phyloP scores from a whole-genome alignment of 2,113 vertebrate species.

The Aptenodytes forsteri region DNA sequence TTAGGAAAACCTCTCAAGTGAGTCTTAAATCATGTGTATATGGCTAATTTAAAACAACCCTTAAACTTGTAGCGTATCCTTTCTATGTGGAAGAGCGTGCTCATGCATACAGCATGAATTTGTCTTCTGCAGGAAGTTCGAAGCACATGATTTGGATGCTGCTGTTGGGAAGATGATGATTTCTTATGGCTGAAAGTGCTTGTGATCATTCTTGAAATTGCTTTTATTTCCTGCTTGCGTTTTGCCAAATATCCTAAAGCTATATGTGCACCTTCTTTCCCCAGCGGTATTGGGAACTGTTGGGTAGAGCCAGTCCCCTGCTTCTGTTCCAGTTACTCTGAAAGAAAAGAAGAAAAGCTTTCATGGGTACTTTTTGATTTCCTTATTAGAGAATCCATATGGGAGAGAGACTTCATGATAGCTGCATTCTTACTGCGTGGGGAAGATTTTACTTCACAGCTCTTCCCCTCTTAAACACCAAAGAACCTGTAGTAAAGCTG shows the following conservation, averaged over 20 bases:
- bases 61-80: background rate
- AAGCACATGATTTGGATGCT: background rate
- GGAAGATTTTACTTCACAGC: background rate
- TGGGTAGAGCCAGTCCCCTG: background rate
- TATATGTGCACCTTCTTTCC: background rate
- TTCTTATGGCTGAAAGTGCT: background rate
- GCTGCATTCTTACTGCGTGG: accelerated
- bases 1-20: background rate
- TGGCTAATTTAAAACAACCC: background rate
- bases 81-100: background rate
- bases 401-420: background rate
- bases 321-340: background rate
- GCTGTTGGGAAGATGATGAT: background rate
- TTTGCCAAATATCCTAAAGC: background rate
- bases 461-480: background rate
- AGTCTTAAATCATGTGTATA: background rate
- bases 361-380: background rate
- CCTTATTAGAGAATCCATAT: background rate
- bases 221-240: background rate
- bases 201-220: background rate
- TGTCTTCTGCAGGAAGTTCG: background rate
- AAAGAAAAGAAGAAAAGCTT: background rate
- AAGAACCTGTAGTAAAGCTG: background rate
- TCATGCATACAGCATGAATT: accelerated
- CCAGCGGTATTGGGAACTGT: background rate